These are phyloP conservation scores for Lepisosteus osseus DNA, from an alignment of 2,113 vertebrate species.

Conservation along the genomic window DNA sequence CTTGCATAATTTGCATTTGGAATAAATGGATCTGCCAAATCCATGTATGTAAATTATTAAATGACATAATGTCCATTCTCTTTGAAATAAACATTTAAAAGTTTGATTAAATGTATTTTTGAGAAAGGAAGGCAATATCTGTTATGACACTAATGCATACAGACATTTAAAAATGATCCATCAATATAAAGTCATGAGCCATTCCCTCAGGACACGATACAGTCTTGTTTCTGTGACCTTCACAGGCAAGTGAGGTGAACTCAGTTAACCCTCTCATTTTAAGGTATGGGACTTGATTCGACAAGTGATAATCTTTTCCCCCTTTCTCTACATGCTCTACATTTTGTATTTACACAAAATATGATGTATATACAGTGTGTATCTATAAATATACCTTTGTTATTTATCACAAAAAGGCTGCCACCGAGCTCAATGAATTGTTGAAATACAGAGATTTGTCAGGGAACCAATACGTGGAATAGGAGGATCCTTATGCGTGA, in stretches of 20 bases:
- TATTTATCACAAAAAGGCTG: too few relatives aligned
- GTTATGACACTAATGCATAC: constrained; percentile 16
- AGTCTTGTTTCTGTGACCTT: neutral
- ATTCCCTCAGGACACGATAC: neutral
- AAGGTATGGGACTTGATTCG: too few relatives aligned
- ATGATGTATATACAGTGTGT: too few relatives aligned
- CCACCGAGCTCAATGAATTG: too few relatives aligned
- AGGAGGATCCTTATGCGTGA: too few relatives aligned
- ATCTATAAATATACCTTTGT: too few relatives aligned
- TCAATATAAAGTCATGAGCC: neutral
- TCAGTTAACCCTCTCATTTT: neutral
- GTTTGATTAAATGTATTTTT: neutral
- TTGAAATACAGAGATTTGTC: too few relatives aligned
- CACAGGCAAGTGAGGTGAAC: constrained; percentile 16
- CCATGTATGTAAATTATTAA: neutral
- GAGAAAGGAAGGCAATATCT: constrained; percentile 6
- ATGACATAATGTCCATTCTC: neutral
- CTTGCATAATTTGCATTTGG: too few relatives aligned
- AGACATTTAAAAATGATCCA: constrained; percentile 20
- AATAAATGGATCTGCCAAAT: neutral
- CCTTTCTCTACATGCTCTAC: too few relatives aligned
- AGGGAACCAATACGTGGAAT: too few relatives aligned
- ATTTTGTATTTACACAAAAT: too few relatives aligned
- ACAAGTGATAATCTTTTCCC: too few relatives aligned
- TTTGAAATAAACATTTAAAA: constrained; percentile 6